Evolutionary conservation across 2,888 invertebrate species (phyloP).

Genomic region (Exephanes ischioxanthus): DNA sequence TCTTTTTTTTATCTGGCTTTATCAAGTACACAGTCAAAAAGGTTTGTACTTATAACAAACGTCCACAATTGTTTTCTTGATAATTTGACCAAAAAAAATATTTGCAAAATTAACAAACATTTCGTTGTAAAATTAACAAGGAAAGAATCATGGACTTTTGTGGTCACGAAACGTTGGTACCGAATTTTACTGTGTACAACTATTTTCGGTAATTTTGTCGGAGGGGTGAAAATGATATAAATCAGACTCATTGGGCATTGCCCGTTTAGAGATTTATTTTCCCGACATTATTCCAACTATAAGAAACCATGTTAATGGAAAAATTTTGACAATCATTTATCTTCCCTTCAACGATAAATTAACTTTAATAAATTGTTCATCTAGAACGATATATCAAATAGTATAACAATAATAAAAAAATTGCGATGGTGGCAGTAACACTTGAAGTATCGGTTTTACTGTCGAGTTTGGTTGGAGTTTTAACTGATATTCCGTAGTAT

Average conservation of each 20-base stretch:
- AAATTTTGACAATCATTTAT: background rate
- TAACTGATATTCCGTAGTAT: background rate
- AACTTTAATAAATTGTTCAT: background rate
- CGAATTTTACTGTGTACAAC: background rate
- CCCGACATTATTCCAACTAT: background rate
- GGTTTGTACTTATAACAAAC: background rate
- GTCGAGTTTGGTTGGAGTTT: background rate
- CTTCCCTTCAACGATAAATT: background rate
- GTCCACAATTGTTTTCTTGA: too few species aligned
- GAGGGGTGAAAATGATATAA: background rate
- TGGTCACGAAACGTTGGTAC: too few species aligned
- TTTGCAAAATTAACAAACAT: background rate
- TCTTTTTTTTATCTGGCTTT: background rate
- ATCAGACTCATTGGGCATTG: background rate
- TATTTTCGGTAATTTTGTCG: background rate
- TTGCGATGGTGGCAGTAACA: background rate
- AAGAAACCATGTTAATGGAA: background rate
- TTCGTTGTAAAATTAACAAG: background rate
- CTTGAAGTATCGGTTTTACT: background rate
- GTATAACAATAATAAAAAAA: background rate
- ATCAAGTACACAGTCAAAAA: background rate
- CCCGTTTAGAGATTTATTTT: background rate
- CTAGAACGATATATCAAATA: background rate
- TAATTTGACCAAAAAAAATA: background rate
- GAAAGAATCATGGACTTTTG: too few species aligned